Percentiles rank a stretch among this genome's conserved stretches.
These are phyloP conservation scores for Neosalanx taihuensis DNA, from an alignment of 2,797 vertebrate species.

Conservation along the genomic window DNA sequence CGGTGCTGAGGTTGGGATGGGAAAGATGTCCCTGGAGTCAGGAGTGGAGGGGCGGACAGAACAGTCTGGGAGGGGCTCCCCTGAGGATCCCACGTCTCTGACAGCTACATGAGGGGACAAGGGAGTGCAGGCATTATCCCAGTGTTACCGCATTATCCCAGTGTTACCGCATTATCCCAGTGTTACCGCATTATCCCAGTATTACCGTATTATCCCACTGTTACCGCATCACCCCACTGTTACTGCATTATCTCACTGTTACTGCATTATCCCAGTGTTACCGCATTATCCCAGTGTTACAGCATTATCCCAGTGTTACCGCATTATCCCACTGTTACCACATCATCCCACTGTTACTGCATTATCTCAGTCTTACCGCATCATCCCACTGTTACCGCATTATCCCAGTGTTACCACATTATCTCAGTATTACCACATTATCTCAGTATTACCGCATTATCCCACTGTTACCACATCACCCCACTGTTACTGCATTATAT, in stretches of 20 bases:
- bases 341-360: background rate
- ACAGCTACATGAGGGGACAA: constrained; percentile 67
- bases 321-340: too few species aligned
- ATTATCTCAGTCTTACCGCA: background rate
- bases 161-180: background rate
- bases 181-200: background rate
- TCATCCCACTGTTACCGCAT: background rate
- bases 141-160: background rate
- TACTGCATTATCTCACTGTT: background rate
- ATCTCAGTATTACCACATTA: background rate
- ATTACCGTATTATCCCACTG: background rate
- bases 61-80: constrained; percentile 89
- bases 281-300: background rate
- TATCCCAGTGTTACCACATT: background rate
- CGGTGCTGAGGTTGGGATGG: constrained; percentile 86
- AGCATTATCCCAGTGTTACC: background rate
- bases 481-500: background rate
- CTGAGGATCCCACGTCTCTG: constrained; percentile 93
- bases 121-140: background rate
- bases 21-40: constrained; percentile 84
- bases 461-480: background rate
- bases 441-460: too few species aligned
- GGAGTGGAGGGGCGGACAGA: constrained; percentile 79
- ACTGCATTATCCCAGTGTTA: background rate
- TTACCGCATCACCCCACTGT: background rate